A percentile compares a stretch with the other conserved stretches of the same genome.
Evolutionary conservation across 2,888 invertebrate genomes (phyloP).

Genomic region (Strigamia crassipes): DNA sequence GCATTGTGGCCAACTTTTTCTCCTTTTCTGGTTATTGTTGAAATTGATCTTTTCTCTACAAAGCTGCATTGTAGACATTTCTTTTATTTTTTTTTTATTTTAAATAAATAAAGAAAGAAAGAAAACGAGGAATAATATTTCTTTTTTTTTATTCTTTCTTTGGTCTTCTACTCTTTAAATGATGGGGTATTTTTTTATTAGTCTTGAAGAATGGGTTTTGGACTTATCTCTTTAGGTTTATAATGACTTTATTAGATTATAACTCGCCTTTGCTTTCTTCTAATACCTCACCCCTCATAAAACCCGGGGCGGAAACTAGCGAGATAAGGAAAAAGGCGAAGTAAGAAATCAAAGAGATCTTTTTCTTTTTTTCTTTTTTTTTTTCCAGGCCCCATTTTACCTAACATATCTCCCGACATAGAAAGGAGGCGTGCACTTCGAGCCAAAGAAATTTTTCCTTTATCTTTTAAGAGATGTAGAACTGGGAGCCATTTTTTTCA

Average conservation of each 20-base stretch:
- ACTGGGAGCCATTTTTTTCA: neutral
- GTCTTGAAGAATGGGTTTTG: neutral
- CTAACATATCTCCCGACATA: neutral
- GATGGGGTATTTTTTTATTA: neutral
- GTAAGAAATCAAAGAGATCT: neutral
- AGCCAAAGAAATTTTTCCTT: neutral
- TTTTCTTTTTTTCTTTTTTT: neutral
- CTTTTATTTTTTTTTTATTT: neutral
- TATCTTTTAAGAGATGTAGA: neutral
- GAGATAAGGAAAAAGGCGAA: conserved; percentile 4
- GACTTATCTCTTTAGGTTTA: conserved; percentile 10
- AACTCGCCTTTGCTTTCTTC: conserved; percentile 3
- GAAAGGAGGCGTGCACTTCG: neutral
- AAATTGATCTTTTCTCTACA: neutral
- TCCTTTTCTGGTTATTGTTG: neutral
- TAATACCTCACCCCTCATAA: conserved; percentile 10
- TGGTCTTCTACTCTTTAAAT: neutral
- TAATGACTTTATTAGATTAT: conserved; percentile 10
- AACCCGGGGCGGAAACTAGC: neutral
- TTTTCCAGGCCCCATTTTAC: neutral
- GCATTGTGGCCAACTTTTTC: neutral
- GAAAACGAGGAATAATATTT: neutral
- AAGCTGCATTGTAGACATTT: neutral
- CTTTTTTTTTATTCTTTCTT: neutral
- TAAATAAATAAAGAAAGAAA: neutral